These are phyloP conservation scores for Epinotia ramella DNA, from an alignment of 2,888 invertebrate species.

Conservation along the genomic window DNA sequence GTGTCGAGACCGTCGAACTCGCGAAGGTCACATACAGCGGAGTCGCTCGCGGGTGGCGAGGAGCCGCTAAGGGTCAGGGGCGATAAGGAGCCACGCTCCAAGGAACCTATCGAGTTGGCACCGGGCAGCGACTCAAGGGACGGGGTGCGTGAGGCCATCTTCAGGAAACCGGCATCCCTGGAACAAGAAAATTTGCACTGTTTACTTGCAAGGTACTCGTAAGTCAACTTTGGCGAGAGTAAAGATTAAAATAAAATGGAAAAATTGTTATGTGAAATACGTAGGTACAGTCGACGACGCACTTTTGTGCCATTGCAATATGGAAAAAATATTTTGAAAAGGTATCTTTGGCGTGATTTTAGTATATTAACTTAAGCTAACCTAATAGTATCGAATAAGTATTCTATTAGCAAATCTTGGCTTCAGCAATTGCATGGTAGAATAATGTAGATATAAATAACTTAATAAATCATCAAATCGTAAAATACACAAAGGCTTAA, in stretches of 20 bases:
- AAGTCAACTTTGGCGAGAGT: background rate
- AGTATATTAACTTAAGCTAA: no score
- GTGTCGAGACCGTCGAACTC: constrained; percentile 86
- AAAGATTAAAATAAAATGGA: no score
- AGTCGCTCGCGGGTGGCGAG: constrained; percentile 94
- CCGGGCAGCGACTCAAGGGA: constrained; percentile 96
- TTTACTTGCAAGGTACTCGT: constrained; percentile 34
- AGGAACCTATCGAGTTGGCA: constrained; percentile 96
- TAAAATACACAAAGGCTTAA: no score
- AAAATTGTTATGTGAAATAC: background rate
- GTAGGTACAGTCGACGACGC: background rate
- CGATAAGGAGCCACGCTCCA: constrained; percentile 92
- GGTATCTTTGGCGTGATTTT: no score
- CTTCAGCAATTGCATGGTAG: no score
- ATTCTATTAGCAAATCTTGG: no score
- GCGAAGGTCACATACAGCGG: constrained; percentile 91
- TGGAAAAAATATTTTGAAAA: no score
- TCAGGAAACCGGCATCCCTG: constrained; percentile 95
- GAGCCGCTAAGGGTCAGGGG: constrained; percentile 94
- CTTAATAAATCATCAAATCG: no score
- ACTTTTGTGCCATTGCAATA: no score
- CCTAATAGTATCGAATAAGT: no score
- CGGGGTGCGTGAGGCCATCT: constrained; percentile 97
- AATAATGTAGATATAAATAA: no score
- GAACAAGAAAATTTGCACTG: constrained; percentile 73